Conservation (phyloP, 2,113 vertebrate species). For the Onychostruthus taczanowskii region DNA sequence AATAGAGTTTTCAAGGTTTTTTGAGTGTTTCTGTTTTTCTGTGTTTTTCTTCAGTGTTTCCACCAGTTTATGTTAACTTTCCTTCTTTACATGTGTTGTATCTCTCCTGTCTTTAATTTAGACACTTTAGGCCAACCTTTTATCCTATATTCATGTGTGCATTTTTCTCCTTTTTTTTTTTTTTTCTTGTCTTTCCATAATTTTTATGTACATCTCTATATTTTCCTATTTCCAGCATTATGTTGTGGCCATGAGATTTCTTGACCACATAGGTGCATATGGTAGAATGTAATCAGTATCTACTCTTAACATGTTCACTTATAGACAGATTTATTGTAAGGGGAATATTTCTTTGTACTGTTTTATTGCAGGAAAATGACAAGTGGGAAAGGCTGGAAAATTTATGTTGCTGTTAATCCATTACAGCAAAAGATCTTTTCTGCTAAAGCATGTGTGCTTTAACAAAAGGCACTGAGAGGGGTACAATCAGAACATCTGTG, state of each 20-base stretch:
- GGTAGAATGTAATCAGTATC: neutral
- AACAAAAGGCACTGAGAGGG: neutral
- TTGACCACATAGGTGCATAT: neutral
- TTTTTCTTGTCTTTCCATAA: neutral
- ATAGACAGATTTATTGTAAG: neutral
- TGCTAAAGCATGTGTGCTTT: neutral
- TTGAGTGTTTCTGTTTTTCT: neutral
- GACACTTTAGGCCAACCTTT: rapidly evolving
- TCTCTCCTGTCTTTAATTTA: neutral
- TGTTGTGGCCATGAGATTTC: neutral
- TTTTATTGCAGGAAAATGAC: neutral
- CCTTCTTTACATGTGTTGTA: neutral
- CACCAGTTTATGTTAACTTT: neutral
- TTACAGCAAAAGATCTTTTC: neutral
- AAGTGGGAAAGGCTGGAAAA: neutral
- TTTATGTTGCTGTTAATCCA: neutral
- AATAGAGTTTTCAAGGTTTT: neutral
- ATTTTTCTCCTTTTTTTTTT: neutral
- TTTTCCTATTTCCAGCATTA: neutral
- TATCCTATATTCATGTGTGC: neutral
- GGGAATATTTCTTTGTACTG: neutral
- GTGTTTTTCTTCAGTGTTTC: neutral
- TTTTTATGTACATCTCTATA: neutral
- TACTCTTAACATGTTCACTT: neutral
- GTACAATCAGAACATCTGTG: neutral